phyloP scores from a whole-genome alignment of 2,888 invertebrate genomes.

The Sinentomon sp. region DNA sequence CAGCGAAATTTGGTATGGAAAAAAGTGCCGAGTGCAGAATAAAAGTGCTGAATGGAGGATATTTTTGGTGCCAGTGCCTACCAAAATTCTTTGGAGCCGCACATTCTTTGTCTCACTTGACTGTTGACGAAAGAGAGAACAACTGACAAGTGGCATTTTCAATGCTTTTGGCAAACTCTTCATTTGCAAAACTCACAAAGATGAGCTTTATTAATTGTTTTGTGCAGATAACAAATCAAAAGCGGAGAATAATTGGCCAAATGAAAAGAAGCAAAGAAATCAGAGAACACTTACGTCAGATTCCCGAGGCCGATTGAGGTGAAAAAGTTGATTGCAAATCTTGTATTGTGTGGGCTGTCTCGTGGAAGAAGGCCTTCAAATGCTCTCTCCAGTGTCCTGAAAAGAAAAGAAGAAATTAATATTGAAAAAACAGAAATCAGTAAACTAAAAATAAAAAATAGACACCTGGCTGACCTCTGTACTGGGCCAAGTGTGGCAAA shows the following conservation, averaged over 20 bases:
- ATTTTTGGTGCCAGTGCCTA: no score
- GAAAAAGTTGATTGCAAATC: slow-evolving; percentile 94
- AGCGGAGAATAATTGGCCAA: background rate
- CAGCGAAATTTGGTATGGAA: no score
- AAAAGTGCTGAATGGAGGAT: no score
- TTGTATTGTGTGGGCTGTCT: slow-evolving; percentile 81
- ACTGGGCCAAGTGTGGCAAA: no score
- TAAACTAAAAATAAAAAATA: slow-evolving; percentile 7
- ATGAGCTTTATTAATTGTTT: background rate
- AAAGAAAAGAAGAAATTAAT: slow-evolving; percentile 19
- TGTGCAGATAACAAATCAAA: slow-evolving; percentile 3
- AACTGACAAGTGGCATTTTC: no score
- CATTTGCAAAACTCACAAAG: background rate
- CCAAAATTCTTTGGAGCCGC: no score
- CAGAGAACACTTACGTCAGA: slow-evolving; percentile 34
- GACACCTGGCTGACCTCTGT: background rate
- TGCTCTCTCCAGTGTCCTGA: slow-evolving; percentile 49
- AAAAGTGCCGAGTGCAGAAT: no score
- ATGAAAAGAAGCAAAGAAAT: slow-evolving; percentile 2
- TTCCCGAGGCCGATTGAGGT: slow-evolving; percentile 91
- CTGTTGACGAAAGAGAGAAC: no score
- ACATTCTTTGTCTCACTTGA: no score
- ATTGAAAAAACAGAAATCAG: background rate
- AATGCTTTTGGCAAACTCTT: no score
- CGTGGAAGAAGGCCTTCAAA: slow-evolving; percentile 81